phyloP scores from a whole-genome alignment of 2,888 invertebrate genomes.

The Deilephila porcellus region DNA sequence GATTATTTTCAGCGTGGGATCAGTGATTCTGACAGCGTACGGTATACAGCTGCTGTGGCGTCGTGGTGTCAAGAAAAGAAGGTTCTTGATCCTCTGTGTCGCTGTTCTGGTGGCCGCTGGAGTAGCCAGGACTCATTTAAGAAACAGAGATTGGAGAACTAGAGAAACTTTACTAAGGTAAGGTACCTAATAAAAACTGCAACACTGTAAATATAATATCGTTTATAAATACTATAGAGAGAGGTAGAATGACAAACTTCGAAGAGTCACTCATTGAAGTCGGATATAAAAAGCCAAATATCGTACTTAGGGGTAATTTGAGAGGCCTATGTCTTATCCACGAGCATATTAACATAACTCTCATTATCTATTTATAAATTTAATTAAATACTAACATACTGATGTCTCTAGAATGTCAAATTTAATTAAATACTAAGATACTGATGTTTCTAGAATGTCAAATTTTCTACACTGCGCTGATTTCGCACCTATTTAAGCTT shows the following conservation, averaged over 20 bases:
- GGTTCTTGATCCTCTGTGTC: constrained; percentile 81
- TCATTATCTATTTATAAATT: no score
- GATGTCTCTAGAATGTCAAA: no score
- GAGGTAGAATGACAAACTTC: not conserved
- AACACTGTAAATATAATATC: not conserved
- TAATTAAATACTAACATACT: no score
- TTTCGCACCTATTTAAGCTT: not conserved
- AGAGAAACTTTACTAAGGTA: constrained; percentile 91
- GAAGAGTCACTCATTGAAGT: no score
- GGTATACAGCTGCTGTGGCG: constrained; percentile 89
- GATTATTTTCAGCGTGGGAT: constrained; percentile 87
- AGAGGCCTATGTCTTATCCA: no score
- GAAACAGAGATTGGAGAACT: constrained; percentile 92
- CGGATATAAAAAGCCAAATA: no score
- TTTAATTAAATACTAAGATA: no score
- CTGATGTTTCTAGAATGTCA: no score
- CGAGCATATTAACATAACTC: no score
- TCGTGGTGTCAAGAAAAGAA: constrained; percentile 66
- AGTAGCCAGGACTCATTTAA: constrained; percentile 87
- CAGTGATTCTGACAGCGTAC: constrained; percentile 90
- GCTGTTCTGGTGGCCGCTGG: constrained; percentile 86
- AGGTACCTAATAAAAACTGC: constrained; percentile 35
- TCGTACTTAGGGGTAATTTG: no score
- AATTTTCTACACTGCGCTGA: no score
- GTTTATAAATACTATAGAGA: no score